Percentiles rank a stretch among this genome's conserved stretches.
phyloP scores from a whole-genome alignment of 2,797 vertebrate genomes.

The Sphaeramia orbicularis region DNA sequence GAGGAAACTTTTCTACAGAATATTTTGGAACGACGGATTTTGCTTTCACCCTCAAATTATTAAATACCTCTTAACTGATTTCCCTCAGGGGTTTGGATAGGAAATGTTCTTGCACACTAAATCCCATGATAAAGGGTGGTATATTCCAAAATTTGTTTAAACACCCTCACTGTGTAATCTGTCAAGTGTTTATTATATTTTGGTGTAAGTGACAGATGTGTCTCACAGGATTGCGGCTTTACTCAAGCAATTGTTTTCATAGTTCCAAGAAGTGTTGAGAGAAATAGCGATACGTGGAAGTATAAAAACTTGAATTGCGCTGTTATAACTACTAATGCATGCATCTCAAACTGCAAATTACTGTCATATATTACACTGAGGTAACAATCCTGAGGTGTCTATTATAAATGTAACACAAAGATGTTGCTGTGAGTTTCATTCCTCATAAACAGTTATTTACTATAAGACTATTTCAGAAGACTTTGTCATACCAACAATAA shows the following conservation, averaged over 20 bases:
- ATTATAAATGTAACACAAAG: constrained; percentile 6
- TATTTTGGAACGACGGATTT: constrained; percentile 48
- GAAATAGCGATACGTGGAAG: background rate
- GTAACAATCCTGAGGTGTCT: constrained; percentile 12
- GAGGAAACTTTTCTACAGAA: constrained; percentile 35
- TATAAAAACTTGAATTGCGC: background rate
- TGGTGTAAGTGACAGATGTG: constrained; percentile 16
- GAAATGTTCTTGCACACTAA: constrained; percentile 57
- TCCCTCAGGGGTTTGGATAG: constrained; percentile 48
- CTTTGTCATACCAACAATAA: background rate
- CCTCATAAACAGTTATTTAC: no score
- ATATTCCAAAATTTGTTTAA: constrained; percentile 42
- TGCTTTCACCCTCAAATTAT: constrained; percentile 57
- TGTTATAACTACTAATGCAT: background rate
- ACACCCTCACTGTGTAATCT: constrained; percentile 38
- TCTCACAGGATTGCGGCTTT: constrained; percentile 10
- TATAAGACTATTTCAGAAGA: background rate
- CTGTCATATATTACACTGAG: background rate
- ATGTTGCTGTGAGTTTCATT: background rate
- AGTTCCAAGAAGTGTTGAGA: background rate
- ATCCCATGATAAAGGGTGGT: constrained; percentile 46
- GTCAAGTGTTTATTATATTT: constrained; percentile 33
- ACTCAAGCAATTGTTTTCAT: constrained; percentile 2
- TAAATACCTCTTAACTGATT: constrained; percentile 56
- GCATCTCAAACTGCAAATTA: constrained; percentile 5